phyloP scores from a whole-genome alignment of 2,797 vertebrate species.

The Syncerus caffer region DNA sequence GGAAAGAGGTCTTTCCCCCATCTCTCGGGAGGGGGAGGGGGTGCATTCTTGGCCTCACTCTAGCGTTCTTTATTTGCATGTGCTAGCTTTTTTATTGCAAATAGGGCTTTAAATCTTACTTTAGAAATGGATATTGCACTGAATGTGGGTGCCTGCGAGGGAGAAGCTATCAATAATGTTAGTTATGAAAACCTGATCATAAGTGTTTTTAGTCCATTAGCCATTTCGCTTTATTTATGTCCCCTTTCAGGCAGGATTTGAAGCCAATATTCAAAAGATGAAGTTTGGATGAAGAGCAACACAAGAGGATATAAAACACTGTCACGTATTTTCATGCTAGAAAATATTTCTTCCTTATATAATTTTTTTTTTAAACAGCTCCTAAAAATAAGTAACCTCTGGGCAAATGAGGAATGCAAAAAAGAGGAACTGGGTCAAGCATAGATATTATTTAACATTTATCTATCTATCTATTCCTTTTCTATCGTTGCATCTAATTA shows the following conservation, averaged over 20 bases:
- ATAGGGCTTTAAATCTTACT: constrained; percentile 85
- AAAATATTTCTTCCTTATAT: constrained; percentile 65
- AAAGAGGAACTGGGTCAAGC: background rate
- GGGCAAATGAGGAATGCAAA: constrained; percentile 21
- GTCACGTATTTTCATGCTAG: constrained; percentile 70
- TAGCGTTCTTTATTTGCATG: constrained; percentile 80
- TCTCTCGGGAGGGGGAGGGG: constrained; percentile 63
- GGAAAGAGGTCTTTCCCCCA: constrained; percentile 49
- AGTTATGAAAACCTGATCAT: constrained; percentile 85
- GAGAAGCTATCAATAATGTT: constrained; percentile 83
- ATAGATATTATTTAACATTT: background rate
- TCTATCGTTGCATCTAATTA: constrained; percentile 59
- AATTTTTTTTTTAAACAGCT: constrained; percentile 60
- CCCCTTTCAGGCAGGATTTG: constrained; percentile 78
- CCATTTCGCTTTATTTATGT: constrained; percentile 84
- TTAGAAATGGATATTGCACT: constrained; percentile 81
- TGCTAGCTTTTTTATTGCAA: constrained; percentile 83
- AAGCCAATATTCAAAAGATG: constrained; percentile 81
- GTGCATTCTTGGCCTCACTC: constrained; percentile 51
- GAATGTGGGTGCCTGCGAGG: constrained; percentile 65
- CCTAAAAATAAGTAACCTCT: constrained; percentile 62
- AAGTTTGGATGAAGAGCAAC: constrained; percentile 79
- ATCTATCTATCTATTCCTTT: background rate
- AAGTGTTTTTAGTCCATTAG: constrained; percentile 86
- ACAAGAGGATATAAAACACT: constrained; percentile 78